Conservation (phyloP, 2,113 vertebrate species). For the Otocyon megalotis region DNA sequence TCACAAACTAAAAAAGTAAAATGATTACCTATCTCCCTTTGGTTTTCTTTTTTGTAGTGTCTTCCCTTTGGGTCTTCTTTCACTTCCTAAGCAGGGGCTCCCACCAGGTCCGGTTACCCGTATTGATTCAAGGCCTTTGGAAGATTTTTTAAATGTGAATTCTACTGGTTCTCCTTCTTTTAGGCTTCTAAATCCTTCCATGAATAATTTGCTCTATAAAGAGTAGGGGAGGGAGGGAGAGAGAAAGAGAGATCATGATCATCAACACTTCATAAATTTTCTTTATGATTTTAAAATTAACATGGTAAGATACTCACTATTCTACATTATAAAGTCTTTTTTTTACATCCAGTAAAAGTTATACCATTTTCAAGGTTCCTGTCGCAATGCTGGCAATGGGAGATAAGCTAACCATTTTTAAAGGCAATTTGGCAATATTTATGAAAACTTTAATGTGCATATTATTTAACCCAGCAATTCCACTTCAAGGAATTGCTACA, state of each 20-base stretch:
- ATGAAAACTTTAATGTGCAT: conserved; percentile 35
- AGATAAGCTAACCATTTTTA: conserved; percentile 36
- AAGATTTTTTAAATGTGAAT: conserved; percentile 99
- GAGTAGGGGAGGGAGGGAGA: background rate
- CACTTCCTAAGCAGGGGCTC: conserved; percentile 96
- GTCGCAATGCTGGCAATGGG: background rate
- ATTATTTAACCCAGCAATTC: conserved; percentile 51
- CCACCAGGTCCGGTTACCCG: conserved; percentile 98
- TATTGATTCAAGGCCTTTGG: conserved; percentile 99
- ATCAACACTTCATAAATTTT: conserved; percentile 79
- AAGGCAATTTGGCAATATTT: background rate
- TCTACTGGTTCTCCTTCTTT: conserved; percentile 99
- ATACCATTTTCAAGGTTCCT: conserved; percentile 36
- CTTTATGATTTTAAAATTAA: conserved; percentile 75
- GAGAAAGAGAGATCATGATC: conserved; percentile 80
- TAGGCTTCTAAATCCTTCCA: conserved; percentile 99
- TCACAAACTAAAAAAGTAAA: conserved; percentile 68
- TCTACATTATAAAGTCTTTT: background rate
- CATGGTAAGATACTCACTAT: conserved; percentile 62
- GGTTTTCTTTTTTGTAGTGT: conserved; percentile 97
- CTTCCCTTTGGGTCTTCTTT: conserved; percentile 99
- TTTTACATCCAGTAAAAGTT: background rate
- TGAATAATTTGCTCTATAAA: conserved; percentile 98
- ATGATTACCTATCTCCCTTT: conserved; percentile 98
- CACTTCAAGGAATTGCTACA: background rate